Conservation (phyloP, 2,888 invertebrate species). For the Strigamia crassipes region DNA sequence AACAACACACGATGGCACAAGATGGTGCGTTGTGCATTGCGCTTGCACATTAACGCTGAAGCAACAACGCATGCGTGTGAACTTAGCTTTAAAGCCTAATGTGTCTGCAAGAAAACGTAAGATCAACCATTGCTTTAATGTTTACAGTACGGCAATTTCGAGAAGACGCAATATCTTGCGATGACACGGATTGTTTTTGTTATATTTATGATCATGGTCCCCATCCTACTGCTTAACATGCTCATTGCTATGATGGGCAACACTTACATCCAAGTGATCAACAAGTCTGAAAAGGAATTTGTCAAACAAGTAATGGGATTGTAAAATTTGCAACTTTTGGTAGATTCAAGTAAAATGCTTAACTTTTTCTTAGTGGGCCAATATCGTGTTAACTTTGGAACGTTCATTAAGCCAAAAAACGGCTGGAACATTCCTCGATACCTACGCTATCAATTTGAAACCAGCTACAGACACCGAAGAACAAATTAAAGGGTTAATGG, state of each 20-base stretch:
- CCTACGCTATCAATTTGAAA: slow-evolving; percentile 86
- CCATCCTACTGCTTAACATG: slow-evolving; percentile 93
- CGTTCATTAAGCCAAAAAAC: slow-evolving; percentile 88
- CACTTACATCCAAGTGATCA: slow-evolving; percentile 96
- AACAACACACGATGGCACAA: too few relatives aligned
- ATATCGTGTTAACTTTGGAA: slow-evolving; percentile 95
- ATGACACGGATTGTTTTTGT: slow-evolving; percentile 95
- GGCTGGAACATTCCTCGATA: slow-evolving; percentile 87
- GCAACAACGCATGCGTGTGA: too few relatives aligned
- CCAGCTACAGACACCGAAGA: slow-evolving; percentile 53
- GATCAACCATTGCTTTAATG: slow-evolving; percentile 62
- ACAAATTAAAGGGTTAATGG: slow-evolving; percentile 90
- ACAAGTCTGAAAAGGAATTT: slow-evolving; percentile 98
- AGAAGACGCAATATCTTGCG: slow-evolving; percentile 86
- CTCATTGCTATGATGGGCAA: slow-evolving; percentile 99
- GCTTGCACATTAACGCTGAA: too few relatives aligned
- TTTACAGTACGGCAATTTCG: slow-evolving; percentile 87
- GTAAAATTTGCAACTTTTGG: background rate
- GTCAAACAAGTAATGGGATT: slow-evolving; percentile 76
- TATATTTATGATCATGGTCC: slow-evolving; percentile 96
- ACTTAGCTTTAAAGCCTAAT: background rate
- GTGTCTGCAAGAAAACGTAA: too few relatives aligned
- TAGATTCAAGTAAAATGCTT: background rate
- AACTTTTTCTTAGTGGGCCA: slow-evolving; percentile 79
- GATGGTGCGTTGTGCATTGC: too few relatives aligned